Evolutionary conservation across 2,113 vertebrate genomes (phyloP), one percentile per base, ranked within the genome.

Genomic region (Aphelocoma coerulescens): DNA sequence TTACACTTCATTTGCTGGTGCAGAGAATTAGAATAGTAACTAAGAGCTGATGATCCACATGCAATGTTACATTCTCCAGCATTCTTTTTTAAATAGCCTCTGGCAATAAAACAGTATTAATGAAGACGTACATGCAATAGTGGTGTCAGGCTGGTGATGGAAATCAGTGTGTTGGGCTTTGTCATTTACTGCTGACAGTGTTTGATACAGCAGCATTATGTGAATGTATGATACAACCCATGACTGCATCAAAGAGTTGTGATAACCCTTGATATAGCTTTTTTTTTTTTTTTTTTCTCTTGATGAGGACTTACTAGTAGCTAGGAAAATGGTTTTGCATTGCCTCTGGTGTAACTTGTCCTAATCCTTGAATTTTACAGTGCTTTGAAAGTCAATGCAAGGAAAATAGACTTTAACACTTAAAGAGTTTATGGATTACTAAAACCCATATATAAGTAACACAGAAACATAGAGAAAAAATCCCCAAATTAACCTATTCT

Each of bases 1-100:
- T 97, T 98, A 96, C 94, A 96, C 97, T 98, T 97, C 97, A 98
- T 97, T 98, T 98, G 96, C 95, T 48, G 43, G 93, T 91, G 73
- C 35, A 92, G 94, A 96, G 65, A 91, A 97, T 94, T 95, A 93
- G 91, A 88, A 90, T 85, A 89, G 95, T 98, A 98, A 97, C 95
- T 97, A 96, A 98, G 97, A 98, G 85, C 96, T 98, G 98, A 98
- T 75, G 96, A 98, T 97, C 97, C 97, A 84, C 91, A 49, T 61
- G 78, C 81, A 86, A 24, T 95, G 89, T 96, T 97, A 96, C 74
- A 86, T 88, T 97, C 94, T 96, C 93, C 79, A 94, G 90, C 78
- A 84, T 97, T 98, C 71, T 94, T 88, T 96, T 97, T 96, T 95
- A 96, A 97, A 95, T 94, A 97, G 94, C 97, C 92, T 57, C 41